Percentiles rank a stretch among this genome's conserved stretches.
Conservation (phyloP, 2,888 invertebrate species). For the Macrosiphum euphorbiae region DNA sequence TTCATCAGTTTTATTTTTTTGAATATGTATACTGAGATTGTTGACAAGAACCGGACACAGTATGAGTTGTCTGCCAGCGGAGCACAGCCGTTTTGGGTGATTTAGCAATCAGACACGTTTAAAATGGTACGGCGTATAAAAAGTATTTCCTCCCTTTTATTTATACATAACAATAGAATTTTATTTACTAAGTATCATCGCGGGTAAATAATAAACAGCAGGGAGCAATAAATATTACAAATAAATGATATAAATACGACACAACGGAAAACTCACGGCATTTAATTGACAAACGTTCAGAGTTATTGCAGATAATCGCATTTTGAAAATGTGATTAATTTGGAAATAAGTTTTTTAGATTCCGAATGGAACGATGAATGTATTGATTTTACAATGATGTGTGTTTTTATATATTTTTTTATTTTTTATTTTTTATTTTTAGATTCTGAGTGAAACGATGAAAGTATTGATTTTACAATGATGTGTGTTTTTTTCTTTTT, state of each 20-base stretch:
- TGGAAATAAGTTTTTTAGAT: not conserved
- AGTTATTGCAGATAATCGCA: not conserved
- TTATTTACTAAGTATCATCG: not conserved
- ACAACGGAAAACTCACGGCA: not conserved
- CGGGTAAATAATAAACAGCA: not conserved
- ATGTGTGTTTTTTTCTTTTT: no score
- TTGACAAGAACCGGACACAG: constrained; percentile 49
- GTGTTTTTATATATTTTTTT: no score
- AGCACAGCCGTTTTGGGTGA: constrained; percentile 56
- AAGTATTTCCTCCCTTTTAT: constrained; percentile 10
- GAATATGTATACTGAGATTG: not conserved
- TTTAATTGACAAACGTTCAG: not conserved
- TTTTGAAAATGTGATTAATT: not conserved
- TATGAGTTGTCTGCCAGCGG: constrained; percentile 21
- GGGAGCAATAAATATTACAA: not conserved
- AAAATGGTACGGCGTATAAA: constrained; percentile 20
- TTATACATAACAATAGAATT: not conserved
- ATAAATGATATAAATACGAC: not conserved
- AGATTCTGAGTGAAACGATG: no score
- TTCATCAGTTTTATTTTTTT: constrained; percentile 5
- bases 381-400: no score
- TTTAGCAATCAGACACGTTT: constrained; percentile 55
- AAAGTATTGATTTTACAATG: no score
- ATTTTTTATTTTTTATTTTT: no score
- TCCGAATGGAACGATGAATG: no score